A percentile compares a stretch with the other conserved stretches of the same genome.
Evolutionary conservation across 2,797 vertebrate genomes (phyloP).

Genomic region (Manis crassicaudata): DNA sequence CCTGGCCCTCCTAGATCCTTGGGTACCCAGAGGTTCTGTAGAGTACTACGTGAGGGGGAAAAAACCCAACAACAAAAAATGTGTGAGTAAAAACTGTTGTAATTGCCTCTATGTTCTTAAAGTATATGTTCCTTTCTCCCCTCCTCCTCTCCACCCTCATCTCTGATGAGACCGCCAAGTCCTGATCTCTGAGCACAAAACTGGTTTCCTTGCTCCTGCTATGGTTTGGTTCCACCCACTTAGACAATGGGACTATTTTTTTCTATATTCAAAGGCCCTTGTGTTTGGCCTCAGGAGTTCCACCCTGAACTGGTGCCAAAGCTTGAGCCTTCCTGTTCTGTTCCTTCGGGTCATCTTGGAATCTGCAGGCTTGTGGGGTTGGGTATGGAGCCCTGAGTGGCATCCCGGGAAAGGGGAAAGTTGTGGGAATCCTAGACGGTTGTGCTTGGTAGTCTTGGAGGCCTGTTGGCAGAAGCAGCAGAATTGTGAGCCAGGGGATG

Average conservation of each 20-base stretch:
- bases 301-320: conserved; percentile 25
- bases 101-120: conserved; percentile 32
- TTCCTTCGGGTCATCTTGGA: background rate
- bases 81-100: background rate
- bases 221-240: conserved; percentile 56
- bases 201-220: conserved; percentile 45
- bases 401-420: background rate
- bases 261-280: conserved; percentile 62
- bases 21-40: background rate
- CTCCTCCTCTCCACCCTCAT: background rate
- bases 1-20: background rate
- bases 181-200: conserved; percentile 52
- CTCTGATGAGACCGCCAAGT: background rate
- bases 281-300: conserved; percentile 50
- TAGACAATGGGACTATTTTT: conserved; percentile 67
- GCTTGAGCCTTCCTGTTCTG: conserved; percentile 37
- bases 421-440: background rate
- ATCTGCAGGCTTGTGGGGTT: background rate
- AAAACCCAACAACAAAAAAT: background rate
- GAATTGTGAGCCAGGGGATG: background rate
- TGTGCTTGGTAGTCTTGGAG: background rate
- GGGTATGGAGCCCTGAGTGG: background rate
- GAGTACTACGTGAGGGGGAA: background rate
- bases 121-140: background rate
- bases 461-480: background rate